Conservation (phyloP, 2,797 vertebrate genomes). For the Poecilia wingei region DNA sequence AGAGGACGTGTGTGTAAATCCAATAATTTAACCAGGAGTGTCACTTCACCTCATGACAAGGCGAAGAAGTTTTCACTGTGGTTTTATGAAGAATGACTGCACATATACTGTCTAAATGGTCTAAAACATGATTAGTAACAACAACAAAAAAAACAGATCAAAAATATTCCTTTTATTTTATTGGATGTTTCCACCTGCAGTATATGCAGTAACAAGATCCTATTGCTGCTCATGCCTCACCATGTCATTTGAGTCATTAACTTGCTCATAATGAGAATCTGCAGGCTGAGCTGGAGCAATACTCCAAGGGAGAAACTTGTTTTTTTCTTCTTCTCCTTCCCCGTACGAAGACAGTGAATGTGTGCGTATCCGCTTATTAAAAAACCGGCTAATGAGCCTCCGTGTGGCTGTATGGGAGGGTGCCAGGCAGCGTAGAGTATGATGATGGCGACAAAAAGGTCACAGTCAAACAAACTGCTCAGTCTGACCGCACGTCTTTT, state of each 20-base stretch:
- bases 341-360: neutral
- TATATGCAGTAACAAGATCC: constrained; percentile 38
- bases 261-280: constrained; percentile 50
- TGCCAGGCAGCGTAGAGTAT: constrained; percentile 25
- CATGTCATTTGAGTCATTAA: constrained; percentile 45
- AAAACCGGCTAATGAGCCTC: constrained; percentile 64
- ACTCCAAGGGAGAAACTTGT: constrained; percentile 25
- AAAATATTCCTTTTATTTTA: constrained; percentile 38
- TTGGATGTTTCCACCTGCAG: constrained; percentile 45
- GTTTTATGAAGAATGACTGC: neutral
- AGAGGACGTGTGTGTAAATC: neutral
- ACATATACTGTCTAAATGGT: neutral
- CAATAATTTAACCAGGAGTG: neutral
- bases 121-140: neutral
- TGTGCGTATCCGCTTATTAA: constrained; percentile 56
- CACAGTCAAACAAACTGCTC: constrained; percentile 22
- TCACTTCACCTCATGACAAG: neutral
- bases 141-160: neutral
- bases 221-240: constrained; percentile 19
- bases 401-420: constrained; percentile 21
- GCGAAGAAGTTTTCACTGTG: neutral
- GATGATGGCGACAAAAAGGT: constrained; percentile 35
- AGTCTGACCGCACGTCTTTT: constrained; percentile 17
- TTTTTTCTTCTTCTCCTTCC: constrained; percentile 5
- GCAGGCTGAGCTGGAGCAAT: constrained; percentile 40